Evolutionary conservation across 2,113 vertebrate species (phyloP).

Genomic region (Microcebus lehilahytsara): DNA sequence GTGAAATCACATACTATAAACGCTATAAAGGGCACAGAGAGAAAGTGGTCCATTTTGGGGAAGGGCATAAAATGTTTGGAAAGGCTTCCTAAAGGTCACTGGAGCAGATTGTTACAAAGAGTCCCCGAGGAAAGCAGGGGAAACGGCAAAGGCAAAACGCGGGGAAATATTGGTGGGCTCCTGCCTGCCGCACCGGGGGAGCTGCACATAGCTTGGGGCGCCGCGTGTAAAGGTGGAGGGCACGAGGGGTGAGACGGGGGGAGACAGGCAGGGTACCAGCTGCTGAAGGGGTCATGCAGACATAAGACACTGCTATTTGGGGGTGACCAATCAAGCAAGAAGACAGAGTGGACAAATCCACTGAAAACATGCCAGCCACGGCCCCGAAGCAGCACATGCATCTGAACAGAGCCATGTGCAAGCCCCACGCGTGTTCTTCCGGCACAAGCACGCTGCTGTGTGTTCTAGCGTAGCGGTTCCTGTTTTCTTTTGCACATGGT

Average conservation of each 20-base stretch:
- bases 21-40: neutral
- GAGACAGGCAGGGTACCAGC: neutral
- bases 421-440: too few relatives aligned
- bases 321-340: neutral
- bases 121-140: too few relatives aligned
- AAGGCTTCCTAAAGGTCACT: neutral
- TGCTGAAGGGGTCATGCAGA: neutral
- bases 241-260: neutral
- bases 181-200: accelerated
- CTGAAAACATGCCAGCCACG: neutral
- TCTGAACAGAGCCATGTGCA: accelerated
- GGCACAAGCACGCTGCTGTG: accelerated
- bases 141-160: too few relatives aligned
- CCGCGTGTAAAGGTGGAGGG: accelerated
- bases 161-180: neutral
- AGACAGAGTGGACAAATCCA: accelerated
- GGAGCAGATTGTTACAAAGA: neutral
- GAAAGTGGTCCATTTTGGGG: neutral
- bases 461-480: neutral
- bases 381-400: accelerated
- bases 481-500: neutral
- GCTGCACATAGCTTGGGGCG: accelerated
- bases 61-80: neutral
- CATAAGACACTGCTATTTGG: neutral
- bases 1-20: neutral